Evolutionary conservation across 92 coral and sea anemone species (phyloP).

Genomic region (Porites lobata): DNA sequence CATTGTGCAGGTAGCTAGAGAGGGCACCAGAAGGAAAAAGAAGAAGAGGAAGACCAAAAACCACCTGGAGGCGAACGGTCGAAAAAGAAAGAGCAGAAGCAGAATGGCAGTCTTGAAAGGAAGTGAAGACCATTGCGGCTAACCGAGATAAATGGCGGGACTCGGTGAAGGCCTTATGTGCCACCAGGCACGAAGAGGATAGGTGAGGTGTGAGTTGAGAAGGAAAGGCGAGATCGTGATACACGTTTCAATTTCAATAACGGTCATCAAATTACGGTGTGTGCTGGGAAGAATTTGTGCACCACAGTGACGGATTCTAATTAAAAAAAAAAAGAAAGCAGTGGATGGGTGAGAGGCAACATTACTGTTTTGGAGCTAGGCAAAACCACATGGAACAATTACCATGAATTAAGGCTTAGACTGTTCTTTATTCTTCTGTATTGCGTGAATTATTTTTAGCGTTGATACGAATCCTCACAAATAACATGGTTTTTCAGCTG

Average conservation of each 20-base stretch:
- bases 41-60: too few species aligned
- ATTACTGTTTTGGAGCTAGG: slow-evolving; percentile 14
- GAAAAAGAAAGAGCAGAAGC: too few species aligned
- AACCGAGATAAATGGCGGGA: too few species aligned
- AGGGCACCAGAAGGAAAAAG: too few species aligned
- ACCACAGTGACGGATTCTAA: too few species aligned
- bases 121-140: too few species aligned
- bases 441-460: not conserved
- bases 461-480: slow-evolving; percentile 5
- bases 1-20: too few species aligned
- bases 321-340: too few species aligned
- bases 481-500: not conserved
- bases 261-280: not conserved
- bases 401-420: not conserved
- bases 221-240: slow-evolving; percentile 1
- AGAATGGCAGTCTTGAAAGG: too few species aligned
- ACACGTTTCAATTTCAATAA: not conserved
- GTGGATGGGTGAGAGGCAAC: not conserved
- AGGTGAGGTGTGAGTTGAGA: not conserved
- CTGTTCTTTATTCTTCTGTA: not conserved
- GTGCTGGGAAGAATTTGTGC: slow-evolving; percentile 10
- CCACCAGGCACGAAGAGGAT: too few species aligned
- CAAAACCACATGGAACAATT: slow-evolving; percentile 10
- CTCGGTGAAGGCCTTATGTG: too few species aligned
- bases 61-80: too few species aligned